Conservation (phyloP, 1,140 invertebrate species). For the Leptopilina boulardi region DNA sequence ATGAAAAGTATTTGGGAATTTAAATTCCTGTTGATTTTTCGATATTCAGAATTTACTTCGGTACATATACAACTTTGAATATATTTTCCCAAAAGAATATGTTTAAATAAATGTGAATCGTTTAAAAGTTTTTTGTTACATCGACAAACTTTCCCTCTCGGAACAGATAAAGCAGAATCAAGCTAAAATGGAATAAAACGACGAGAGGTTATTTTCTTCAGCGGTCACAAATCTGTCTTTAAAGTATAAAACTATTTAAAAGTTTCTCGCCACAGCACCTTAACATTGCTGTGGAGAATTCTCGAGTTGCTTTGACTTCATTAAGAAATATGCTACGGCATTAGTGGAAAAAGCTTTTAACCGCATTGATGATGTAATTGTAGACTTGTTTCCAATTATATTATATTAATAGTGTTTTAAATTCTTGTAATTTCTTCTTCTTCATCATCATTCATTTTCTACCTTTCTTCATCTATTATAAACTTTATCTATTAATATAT, state of each 20-base stretch:
- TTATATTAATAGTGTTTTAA: no score
- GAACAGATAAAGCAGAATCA: slow-evolving; percentile 12
- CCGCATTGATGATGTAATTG: slow-evolving; percentile 17
- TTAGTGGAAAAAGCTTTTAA: slow-evolving; percentile 5
- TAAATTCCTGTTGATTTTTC: no score
- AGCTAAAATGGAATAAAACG: slow-evolving; percentile 18
- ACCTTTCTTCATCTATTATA: no score
- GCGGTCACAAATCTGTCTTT: slow-evolving; percentile 27
- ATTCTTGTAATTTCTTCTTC: no score
- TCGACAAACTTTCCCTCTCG: background rate
- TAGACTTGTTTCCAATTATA: background rate
- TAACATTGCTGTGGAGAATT: background rate
- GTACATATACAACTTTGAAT: no score
- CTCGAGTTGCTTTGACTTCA: slow-evolving; percentile 23
- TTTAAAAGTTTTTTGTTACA: slow-evolving; percentile 21
- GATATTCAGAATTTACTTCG: no score
- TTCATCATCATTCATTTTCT: no score
- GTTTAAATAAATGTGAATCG: background rate
- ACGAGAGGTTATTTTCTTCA: background rate
- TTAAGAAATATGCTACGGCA: background rate
- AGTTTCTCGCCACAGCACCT: slow-evolving; percentile 27
- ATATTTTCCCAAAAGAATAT: no score
- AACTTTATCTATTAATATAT: no score
- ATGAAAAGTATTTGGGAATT: no score
- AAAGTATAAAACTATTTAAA: slow-evolving; percentile 10